Conservation (phyloP, 53 echinoderm and acorn worm genomes). For the Holothuria scabra region DNA sequence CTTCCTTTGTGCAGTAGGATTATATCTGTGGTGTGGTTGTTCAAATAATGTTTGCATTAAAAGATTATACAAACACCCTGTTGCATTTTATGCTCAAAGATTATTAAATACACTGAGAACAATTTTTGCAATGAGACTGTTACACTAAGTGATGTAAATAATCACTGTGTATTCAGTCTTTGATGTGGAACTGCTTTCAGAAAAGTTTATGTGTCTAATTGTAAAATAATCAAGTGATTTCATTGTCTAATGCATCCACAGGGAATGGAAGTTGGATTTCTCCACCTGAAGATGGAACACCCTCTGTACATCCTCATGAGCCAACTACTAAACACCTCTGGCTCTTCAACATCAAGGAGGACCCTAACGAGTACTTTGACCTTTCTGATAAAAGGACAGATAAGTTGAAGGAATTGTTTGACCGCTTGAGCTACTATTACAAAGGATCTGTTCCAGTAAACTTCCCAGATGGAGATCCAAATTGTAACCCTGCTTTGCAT, state of each 20-base stretch:
- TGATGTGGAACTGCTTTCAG: too few species aligned
- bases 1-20: too few species aligned
- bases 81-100: too few species aligned
- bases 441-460: slow-evolving; percentile 66
- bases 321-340: slow-evolving; percentile 73
- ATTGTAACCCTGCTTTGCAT: slow-evolving; percentile 72
- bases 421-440: slow-evolving; percentile 62
- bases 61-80: too few species aligned
- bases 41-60: too few species aligned
- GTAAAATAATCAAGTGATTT: too few species aligned
- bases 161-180: too few species aligned
- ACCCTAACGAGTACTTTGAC: slow-evolving; percentile 81
- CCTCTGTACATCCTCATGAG: slow-evolving; percentile 48
- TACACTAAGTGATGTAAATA: too few species aligned
- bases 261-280: slow-evolving; percentile 80
- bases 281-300: slow-evolving; percentile 72
- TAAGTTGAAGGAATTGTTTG: slow-evolving; percentile 60
- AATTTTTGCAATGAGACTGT: too few species aligned
- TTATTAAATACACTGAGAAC: too few species aligned
- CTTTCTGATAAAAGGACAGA: slow-evolving; percentile 67
- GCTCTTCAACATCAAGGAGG: slow-evolving; percentile 85
- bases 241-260: background rate
- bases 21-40: too few species aligned
- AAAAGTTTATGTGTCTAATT: too few species aligned
- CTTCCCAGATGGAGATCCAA: slow-evolving; percentile 68